phyloP scores from a whole-genome alignment of 2,113 vertebrate species.

The Glareola pratincola region DNA sequence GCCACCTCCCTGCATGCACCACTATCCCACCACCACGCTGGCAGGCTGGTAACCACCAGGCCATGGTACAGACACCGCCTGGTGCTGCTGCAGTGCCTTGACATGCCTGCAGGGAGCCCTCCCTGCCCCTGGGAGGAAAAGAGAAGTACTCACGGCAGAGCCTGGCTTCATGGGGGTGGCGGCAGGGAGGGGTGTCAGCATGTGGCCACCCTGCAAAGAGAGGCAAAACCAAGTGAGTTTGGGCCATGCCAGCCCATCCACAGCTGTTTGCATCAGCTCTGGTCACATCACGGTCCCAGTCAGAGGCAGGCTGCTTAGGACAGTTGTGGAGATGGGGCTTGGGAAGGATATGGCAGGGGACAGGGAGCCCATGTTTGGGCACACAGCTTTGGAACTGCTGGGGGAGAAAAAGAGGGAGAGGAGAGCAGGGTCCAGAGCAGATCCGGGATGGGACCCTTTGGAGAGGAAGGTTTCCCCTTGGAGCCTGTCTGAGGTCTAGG shows the following conservation, averaged over 20 bases:
- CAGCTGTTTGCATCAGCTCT: not conserved
- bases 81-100: not conserved
- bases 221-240: not conserved
- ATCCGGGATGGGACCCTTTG: not conserved
- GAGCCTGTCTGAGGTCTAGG: not conserved
- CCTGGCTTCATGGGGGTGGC: conserved; percentile 93
- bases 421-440: not conserved
- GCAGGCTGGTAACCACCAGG: not conserved
- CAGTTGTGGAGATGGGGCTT: not conserved
- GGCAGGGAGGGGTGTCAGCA: conserved; percentile 91
- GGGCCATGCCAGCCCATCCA: not conserved
- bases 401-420: not conserved
- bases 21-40: not conserved
- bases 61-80: not conserved
- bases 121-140: not conserved
- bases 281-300: not conserved
- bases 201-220: conserved; percentile 88
- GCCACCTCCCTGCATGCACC: not conserved
- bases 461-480: not conserved
- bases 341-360: not conserved
- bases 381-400: not conserved
- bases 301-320: not conserved
- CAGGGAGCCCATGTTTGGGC: not conserved
- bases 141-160: conserved; percentile 88
- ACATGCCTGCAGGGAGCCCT: not conserved